Conservation (phyloP, 2,888 invertebrate genomes). For the Lepidocyrtinus sp. region DNA sequence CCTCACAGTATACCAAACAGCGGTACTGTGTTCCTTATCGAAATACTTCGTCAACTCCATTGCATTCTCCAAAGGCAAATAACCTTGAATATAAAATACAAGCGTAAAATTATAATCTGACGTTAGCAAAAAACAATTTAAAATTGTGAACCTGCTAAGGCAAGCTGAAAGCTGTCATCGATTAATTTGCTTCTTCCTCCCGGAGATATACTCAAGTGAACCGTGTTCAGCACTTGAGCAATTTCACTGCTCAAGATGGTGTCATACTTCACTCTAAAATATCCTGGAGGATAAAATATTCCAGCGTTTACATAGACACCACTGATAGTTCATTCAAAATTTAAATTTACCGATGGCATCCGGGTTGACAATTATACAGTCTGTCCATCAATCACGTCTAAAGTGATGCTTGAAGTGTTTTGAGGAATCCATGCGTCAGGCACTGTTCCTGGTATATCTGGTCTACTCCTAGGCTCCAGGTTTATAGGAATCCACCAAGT, state of each 20-base stretch:
- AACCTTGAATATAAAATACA: constrained; percentile 30
- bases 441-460: constrained; percentile 33
- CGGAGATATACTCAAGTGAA: constrained; percentile 41
- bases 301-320: not conserved
- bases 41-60: constrained; percentile 44
- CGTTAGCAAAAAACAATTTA: not conserved
- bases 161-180: constrained; percentile 59
- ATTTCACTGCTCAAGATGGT: constrained; percentile 16
- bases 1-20: constrained; percentile 43
- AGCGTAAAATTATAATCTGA: not conserved
- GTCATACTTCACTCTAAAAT: constrained; percentile 55
- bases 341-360: constrained; percentile 41
- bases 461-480: constrained; percentile 34
- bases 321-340: not conserved
- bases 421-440: constrained; percentile 63
- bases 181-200: constrained; percentile 50
- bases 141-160: constrained; percentile 31
- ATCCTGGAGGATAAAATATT: no score
- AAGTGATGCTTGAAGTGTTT: not conserved
- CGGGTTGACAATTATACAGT: constrained; percentile 58
- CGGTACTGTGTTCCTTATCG: constrained; percentile 26
- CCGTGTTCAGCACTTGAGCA: constrained; percentile 5
- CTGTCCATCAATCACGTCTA: constrained; percentile 41
- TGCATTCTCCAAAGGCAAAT: constrained; percentile 34
- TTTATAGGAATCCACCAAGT: constrained; percentile 62